Evolutionary conservation across 1,140 invertebrate genomes (phyloP).

Genomic region (Musca domestica): DNA sequence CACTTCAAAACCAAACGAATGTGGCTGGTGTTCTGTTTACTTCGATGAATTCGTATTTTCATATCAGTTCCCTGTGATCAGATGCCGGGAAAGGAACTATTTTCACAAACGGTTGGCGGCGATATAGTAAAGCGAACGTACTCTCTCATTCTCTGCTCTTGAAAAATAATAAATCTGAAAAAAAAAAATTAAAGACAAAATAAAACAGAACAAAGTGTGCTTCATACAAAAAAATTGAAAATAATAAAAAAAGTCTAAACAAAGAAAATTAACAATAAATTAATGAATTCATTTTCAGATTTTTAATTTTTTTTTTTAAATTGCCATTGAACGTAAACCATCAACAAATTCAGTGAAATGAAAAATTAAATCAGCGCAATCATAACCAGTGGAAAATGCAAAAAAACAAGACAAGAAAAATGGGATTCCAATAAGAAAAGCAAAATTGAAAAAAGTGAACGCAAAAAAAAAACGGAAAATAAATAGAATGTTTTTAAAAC

Average conservation of each 20-base stretch:
- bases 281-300: neutral
- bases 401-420: too few species aligned
- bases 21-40: neutral
- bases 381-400: too few species aligned
- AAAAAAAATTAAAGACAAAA: neutral
- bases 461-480: neutral
- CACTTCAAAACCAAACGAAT: too few species aligned
- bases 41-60: neutral
- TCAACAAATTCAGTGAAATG: too few species aligned
- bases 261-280: neutral
- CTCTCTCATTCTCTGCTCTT: neutral
- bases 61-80: slow-evolving; percentile 14
- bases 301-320: too few species aligned
- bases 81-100: slow-evolving; percentile 17
- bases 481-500: neutral
- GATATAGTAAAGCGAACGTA: too few species aligned
- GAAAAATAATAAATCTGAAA: slow-evolving; percentile 4
- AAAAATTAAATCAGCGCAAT: too few species aligned
- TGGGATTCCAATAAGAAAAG: neutral
- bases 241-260: neutral
- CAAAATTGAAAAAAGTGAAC: neutral
- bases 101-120: neutral
- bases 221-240: neutral
- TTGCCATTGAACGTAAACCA: too few species aligned
- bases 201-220: neutral